phyloP scores from a whole-genome alignment of 1,140 invertebrate genomes.

The Leptinotarsa defecta region DNA sequence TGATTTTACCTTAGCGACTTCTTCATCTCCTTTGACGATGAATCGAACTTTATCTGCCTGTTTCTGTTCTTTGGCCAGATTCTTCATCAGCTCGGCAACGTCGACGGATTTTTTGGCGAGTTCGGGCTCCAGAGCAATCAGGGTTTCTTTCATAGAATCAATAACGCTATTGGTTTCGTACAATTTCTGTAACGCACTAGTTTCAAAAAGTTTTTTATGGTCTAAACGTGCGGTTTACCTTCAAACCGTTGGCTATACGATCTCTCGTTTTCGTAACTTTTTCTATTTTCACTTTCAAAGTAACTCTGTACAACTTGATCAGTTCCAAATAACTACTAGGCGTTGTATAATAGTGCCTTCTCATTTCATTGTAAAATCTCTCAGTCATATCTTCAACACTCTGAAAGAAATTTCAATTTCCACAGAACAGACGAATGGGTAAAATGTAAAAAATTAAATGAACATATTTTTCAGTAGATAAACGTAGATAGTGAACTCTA shows the following conservation, averaged over 20 bases:
- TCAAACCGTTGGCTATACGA: conserved; percentile 76
- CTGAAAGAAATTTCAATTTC: conserved; percentile 55
- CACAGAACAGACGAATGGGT: not conserved
- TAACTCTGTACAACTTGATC: conserved; percentile 75
- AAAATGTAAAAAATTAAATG: not conserved
- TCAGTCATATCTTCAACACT: conserved; percentile 77
- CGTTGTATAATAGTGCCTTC: conserved; percentile 84
- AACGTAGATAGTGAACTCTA: no score
- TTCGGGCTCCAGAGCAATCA: conserved; percentile 84
- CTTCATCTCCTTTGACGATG: conserved; percentile 77
- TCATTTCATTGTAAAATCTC: conserved; percentile 79
- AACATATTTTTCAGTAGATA: no score
- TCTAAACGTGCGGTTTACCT: conserved; percentile 56
- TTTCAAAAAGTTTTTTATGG: conserved; percentile 4
- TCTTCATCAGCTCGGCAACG: conserved; percentile 76
- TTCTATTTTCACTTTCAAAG: conserved; percentile 68
- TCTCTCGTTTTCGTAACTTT: conserved; percentile 69
- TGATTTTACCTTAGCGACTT: conserved; percentile 69
- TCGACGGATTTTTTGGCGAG: conserved; percentile 82
- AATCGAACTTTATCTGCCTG: conserved; percentile 80
- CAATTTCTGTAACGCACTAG: conserved; percentile 69
- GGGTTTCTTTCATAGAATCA: conserved; percentile 82
- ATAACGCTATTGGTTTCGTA: conserved; percentile 84
- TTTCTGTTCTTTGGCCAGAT: conserved; percentile 78
- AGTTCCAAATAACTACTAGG: conserved; percentile 88